These are phyloP conservation scores for Ctenosaura bakeri DNA, from an alignment of 2,797 vertebrate genomes.

Conservation along the genomic window DNA sequence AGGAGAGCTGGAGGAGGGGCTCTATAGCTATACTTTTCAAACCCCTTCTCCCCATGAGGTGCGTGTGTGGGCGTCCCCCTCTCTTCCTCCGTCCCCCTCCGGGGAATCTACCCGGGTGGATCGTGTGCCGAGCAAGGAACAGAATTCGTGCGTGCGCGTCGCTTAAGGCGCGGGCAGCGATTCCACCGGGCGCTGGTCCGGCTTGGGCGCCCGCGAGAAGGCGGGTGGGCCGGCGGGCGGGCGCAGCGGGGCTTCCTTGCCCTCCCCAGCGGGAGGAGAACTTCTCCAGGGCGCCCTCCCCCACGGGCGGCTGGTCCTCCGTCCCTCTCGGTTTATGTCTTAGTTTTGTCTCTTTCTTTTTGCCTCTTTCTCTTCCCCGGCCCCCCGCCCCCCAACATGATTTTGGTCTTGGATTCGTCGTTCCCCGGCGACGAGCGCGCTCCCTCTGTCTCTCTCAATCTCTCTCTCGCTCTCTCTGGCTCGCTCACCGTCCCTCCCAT, in stretches of 20 bases:
- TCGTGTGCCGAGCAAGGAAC: slow-evolving; percentile 29
- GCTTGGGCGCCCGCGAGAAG: no score
- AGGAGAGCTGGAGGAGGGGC: background rate
- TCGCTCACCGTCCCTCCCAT: no score
- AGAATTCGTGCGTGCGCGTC: background rate
- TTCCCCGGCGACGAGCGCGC: background rate
- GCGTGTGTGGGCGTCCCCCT: background rate
- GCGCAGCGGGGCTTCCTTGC: background rate
- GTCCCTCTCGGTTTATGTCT: background rate
- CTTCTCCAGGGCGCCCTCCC: background rate
- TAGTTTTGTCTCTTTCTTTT: background rate
- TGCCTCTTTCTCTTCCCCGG: background rate
- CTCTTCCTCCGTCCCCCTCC: background rate
- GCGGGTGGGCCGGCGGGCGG: background rate
- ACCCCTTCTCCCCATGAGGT: no score
- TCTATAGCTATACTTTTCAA: no score
- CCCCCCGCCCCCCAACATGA: background rate
- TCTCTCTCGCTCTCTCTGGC: background rate
- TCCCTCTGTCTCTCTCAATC: accelerated
- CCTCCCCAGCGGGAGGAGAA: no score
- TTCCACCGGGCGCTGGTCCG: no score
- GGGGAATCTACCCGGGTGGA: slow-evolving; percentile 39
- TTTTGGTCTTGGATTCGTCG: no score
- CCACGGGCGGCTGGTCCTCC: slow-evolving; percentile 74
- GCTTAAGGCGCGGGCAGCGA: background rate